A percentile compares a stretch with the other conserved stretches of the same genome.
Conservation (phyloP, 2,888 invertebrate species). For the Phyllotreta striolata region DNA sequence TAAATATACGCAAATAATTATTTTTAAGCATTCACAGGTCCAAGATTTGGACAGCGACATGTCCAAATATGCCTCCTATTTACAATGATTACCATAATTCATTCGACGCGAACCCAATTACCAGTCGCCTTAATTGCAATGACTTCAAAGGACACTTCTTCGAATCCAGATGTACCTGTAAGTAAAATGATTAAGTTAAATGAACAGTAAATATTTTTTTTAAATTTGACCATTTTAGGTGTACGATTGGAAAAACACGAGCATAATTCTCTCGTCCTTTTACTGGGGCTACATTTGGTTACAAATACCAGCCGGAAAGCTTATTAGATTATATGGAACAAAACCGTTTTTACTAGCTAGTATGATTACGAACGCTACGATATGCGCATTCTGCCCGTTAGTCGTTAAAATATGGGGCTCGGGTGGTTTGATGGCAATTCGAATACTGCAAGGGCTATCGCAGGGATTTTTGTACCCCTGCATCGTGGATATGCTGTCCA, state of each 20-base stretch:
- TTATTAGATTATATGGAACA: conserved; percentile 77
- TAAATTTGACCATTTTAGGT: no score
- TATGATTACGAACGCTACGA: conserved; percentile 67
- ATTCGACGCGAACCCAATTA: no score
- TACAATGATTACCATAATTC: no score
- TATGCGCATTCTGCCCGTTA: conserved; percentile 69
- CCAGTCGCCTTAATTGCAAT: no score
- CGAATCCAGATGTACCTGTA: conserved; percentile 14
- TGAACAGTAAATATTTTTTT: no score
- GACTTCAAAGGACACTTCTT: background rate
- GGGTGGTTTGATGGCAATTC: conserved; percentile 68
- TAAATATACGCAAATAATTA: no score
- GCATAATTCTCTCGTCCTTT: conserved; percentile 74
- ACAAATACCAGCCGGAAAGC: conserved; percentile 73
- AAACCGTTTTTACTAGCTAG: conserved; percentile 69
- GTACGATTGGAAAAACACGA: conserved; percentile 65
- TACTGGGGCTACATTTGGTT: conserved; percentile 80
- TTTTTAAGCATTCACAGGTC: no score
- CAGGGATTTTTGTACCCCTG: conserved; percentile 78
- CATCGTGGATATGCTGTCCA: conserved; percentile 74
- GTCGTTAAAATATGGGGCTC: conserved; percentile 47
- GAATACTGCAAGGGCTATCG: conserved; percentile 74
- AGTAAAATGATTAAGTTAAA: background rate
- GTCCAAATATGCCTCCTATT: no score
- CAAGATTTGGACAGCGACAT: no score